Conservation (phyloP, 1,140 invertebrate genomes). For the Uloborus diversus region DNA sequence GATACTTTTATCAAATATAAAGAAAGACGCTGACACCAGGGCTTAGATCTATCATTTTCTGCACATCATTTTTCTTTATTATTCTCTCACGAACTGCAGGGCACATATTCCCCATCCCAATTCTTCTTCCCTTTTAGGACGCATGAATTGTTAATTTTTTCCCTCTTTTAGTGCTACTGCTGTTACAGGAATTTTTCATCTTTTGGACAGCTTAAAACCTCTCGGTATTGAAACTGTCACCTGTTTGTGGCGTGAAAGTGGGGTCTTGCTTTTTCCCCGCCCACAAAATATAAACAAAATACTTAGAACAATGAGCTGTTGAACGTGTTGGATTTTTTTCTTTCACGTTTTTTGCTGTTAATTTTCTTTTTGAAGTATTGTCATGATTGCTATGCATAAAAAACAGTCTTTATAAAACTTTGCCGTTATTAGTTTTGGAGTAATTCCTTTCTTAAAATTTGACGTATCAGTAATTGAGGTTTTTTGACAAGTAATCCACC, state of each 20-base stretch:
- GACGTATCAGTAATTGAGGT: too few species aligned
- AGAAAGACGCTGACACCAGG: not conserved
- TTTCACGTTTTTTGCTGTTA: not conserved
- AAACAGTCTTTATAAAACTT: too few species aligned
- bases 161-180: not conserved
- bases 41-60: not conserved
- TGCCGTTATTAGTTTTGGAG: too few species aligned
- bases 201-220: not conserved
- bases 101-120: too few species aligned
- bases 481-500: too few species aligned
- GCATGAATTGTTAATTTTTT: slow-evolving; percentile 9
- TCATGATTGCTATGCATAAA: too few species aligned
- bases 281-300: not conserved
- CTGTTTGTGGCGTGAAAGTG: not conserved
- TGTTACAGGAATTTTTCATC: not conserved
- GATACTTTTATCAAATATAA: too few species aligned
- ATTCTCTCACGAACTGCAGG: not conserved
- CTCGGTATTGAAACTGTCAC: not conserved
- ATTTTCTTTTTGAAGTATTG: not conserved
- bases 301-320: not conserved
- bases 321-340: not conserved
- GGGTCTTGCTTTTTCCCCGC: too few species aligned
- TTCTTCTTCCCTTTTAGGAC: not conserved
- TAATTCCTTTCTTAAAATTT: too few species aligned
- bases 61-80: slow-evolving; percentile 3